These are phyloP conservation scores for Lochmaea capreae DNA, from an alignment of 2,888 invertebrate species.

Conservation along the genomic window DNA sequence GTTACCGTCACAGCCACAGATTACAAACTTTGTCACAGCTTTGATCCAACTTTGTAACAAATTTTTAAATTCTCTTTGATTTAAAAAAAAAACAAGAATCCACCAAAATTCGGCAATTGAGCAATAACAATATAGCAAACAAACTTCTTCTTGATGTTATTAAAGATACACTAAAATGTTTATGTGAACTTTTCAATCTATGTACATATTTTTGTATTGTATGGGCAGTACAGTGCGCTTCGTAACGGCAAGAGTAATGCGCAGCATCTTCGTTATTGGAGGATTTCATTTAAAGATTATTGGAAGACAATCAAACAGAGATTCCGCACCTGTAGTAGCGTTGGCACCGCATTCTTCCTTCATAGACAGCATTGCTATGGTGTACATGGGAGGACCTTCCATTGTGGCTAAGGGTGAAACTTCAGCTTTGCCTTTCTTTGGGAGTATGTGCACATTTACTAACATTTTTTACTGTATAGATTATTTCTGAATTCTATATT, in stretches of 20 bases:
- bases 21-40: too few relatives aligned
- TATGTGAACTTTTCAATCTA: not conserved
- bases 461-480: constrained; percentile 22
- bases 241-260: constrained; percentile 72
- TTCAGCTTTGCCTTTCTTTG: constrained; percentile 84
- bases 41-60: too few relatives aligned
- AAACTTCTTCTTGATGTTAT: too few relatives aligned
- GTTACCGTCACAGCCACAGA: too few relatives aligned
- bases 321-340: constrained; percentile 85
- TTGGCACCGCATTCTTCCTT: constrained; percentile 93
- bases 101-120: too few relatives aligned
- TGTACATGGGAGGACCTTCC: constrained; percentile 85
- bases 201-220: constrained; percentile 27
- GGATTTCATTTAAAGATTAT: constrained; percentile 86
- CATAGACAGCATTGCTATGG: constrained; percentile 88
- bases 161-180: too few relatives aligned
- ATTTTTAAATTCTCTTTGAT: too few relatives aligned
- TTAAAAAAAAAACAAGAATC: too few relatives aligned
- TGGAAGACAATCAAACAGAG: constrained; percentile 72
- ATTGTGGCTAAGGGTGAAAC: constrained; percentile 92
- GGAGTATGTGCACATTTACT: constrained; percentile 74
- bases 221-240: constrained; percentile 63
- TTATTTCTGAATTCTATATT: not conserved
- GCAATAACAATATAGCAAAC: too few relatives aligned
- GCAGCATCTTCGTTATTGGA: constrained; percentile 80